Conservation (phyloP, 2,888 invertebrate genomes). For the Dynastes tityus region DNA sequence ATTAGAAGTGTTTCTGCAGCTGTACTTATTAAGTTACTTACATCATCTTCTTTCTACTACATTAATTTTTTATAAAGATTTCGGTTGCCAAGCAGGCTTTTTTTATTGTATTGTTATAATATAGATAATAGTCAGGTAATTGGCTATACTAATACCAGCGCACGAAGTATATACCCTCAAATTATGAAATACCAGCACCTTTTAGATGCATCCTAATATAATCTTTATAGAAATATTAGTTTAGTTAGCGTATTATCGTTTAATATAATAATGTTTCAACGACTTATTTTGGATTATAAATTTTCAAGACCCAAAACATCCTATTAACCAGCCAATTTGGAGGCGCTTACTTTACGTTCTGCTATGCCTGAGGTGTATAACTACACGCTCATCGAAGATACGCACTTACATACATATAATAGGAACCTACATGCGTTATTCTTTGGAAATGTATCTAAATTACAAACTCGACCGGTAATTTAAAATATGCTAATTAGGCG, state of each 20-base stretch:
- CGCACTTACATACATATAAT: neutral
- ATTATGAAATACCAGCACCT: too few relatives aligned
- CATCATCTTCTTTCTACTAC: too few relatives aligned
- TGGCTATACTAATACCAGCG: too few relatives aligned
- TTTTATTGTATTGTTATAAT: too few relatives aligned
- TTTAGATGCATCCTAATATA: neutral
- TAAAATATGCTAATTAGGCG: slow-evolving; percentile 30
- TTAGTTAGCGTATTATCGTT: neutral
- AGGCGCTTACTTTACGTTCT: slow-evolving; percentile 14
- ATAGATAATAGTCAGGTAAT: too few relatives aligned
- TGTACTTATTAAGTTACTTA: too few relatives aligned
- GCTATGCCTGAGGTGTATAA: slow-evolving; percentile 21
- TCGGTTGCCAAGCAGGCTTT: too few relatives aligned
- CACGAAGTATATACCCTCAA: neutral
- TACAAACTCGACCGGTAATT: slow-evolving; percentile 9
- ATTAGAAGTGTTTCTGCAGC: too few relatives aligned
- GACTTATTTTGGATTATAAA: slow-evolving; percentile 2
- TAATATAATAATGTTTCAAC: neutral
- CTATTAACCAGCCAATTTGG: slow-evolving; percentile 29
- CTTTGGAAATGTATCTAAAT: slow-evolving; percentile 24
- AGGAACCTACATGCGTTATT: neutral
- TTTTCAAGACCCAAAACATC: slow-evolving; percentile 14
- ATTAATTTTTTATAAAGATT: too few relatives aligned
- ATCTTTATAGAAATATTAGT: neutral
- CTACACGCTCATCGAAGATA: slow-evolving; percentile 19